These are phyloP conservation scores for Chelmon rostratus DNA, from an alignment of 2,797 vertebrate genomes.

Conservation along the genomic window DNA sequence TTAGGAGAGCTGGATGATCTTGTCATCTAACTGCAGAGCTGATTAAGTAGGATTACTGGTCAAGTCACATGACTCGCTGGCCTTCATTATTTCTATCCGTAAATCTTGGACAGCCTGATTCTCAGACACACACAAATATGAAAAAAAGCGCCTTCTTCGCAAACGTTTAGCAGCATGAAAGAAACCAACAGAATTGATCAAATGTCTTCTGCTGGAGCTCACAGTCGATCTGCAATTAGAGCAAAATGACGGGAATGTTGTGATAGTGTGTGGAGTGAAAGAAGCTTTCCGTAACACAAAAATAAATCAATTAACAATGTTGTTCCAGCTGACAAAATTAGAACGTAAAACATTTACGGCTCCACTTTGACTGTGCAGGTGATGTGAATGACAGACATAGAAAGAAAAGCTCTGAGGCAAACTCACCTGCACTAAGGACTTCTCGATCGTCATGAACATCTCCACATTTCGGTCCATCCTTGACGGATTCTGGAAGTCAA, in stretches of 20 bases:
- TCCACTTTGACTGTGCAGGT: neutral
- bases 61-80: slow-evolving; percentile 29
- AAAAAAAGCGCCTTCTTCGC: neutral
- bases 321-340: neutral
- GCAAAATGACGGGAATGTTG: neutral
- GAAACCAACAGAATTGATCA: neutral
- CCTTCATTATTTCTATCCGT: slow-evolving; percentile 35
- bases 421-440: slow-evolving; percentile 94
- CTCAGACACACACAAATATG: slow-evolving; percentile 12
- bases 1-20: slow-evolving; percentile 19
- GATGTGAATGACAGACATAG: neutral
- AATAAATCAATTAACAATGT: neutral
- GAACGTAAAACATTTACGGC: neutral
- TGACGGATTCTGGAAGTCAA: slow-evolving; percentile 99
- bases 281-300: neutral
- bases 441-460: slow-evolving; percentile 99
- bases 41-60: slow-evolving; percentile 49
- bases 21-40: slow-evolving; percentile 22
- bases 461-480: slow-evolving; percentile 99
- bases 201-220: neutral
- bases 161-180: slow-evolving; percentile 3
- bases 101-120: slow-evolving; percentile 12
- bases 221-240: too few species aligned
- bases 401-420: neutral
- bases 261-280: neutral